Evolutionary conservation across 2,888 invertebrate species (phyloP).

Genomic region (Trissolcus brochymenae): DNA sequence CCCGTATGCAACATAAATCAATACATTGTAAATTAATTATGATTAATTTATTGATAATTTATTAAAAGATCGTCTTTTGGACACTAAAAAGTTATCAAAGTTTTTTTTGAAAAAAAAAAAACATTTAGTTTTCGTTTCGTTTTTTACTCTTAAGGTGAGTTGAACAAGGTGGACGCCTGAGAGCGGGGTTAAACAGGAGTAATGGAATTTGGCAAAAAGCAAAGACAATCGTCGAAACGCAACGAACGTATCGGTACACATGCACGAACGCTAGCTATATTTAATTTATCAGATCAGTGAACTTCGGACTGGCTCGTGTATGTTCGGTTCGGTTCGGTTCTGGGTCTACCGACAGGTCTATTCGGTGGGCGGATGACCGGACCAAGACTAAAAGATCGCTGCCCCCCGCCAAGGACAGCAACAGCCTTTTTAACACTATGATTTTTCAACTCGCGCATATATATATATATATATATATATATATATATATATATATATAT

Average conservation of each 20-base stretch:
- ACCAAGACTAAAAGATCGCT: slow-evolving; percentile 68
- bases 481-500: slow-evolving; percentile 8
- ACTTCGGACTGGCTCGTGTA: slow-evolving; percentile 44
- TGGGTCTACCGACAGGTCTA: slow-evolving; percentile 64
- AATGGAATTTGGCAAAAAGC: slow-evolving; percentile 34
- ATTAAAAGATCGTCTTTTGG: too few relatives aligned
- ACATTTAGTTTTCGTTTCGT: too few relatives aligned
- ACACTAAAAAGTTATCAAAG: too few relatives aligned
- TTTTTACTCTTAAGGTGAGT: too few relatives aligned
- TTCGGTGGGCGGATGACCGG: slow-evolving; percentile 70
- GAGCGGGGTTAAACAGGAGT: slow-evolving; percentile 25
- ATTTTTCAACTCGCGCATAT: slow-evolving; percentile 45
- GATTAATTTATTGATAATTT: too few relatives aligned
- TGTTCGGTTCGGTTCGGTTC: slow-evolving; percentile 48
- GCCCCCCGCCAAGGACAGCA: slow-evolving; percentile 73
- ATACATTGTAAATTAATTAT: too few relatives aligned
- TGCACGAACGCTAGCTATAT: slow-evolving; percentile 30
- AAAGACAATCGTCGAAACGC: slow-evolving; percentile 39
- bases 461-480: slow-evolving; percentile 10
- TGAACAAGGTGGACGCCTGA: neutral
- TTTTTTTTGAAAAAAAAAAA: too few relatives aligned
- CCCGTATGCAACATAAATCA: too few relatives aligned
- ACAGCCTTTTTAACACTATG: slow-evolving; percentile 64
- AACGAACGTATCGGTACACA: slow-evolving; percentile 17
- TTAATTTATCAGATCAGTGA: slow-evolving; percentile 55